Conservation (phyloP, 2,797 vertebrate genomes). For the Coccyzus lansbergi region DNA sequence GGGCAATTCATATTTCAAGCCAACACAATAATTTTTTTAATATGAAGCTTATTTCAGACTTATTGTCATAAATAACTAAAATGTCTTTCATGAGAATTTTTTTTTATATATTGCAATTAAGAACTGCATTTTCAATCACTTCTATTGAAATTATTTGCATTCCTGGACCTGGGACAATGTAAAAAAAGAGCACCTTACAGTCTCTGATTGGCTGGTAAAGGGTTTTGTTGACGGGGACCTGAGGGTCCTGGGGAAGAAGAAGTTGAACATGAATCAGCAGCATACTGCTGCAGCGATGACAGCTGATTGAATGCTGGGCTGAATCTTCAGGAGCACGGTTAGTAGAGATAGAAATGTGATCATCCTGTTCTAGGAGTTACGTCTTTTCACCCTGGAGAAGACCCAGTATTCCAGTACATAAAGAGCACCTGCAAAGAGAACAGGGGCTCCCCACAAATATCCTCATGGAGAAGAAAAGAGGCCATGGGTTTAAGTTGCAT, state of each 20-base stretch:
- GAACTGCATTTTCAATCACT: background rate
- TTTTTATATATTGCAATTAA: too few relatives aligned
- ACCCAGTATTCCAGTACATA: background rate
- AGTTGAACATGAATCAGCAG: background rate
- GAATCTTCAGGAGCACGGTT: too few relatives aligned
- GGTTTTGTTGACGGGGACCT: background rate
- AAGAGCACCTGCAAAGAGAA: background rate
- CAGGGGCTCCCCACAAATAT: too few relatives aligned
- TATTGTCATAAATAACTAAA: background rate
- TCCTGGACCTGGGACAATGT: background rate
- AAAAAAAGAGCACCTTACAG: fast-evolving
- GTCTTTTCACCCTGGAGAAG: background rate
- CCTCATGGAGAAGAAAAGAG: background rate
- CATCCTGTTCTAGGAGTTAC: fast-evolving
- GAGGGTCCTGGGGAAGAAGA: background rate
- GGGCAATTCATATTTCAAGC: background rate
- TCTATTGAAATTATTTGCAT: background rate
- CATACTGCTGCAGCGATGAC: background rate
- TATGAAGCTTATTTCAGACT: background rate
- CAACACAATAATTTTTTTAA: background rate
- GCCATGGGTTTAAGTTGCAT: background rate
- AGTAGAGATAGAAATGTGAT: fast-evolving
- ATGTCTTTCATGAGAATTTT: background rate
- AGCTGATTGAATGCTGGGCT: background rate
- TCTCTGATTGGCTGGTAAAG: too few relatives aligned